These are phyloP conservation scores for Etheostoma spectabile DNA, from an alignment of 2,113 vertebrate species.

Conservation along the genomic window DNA sequence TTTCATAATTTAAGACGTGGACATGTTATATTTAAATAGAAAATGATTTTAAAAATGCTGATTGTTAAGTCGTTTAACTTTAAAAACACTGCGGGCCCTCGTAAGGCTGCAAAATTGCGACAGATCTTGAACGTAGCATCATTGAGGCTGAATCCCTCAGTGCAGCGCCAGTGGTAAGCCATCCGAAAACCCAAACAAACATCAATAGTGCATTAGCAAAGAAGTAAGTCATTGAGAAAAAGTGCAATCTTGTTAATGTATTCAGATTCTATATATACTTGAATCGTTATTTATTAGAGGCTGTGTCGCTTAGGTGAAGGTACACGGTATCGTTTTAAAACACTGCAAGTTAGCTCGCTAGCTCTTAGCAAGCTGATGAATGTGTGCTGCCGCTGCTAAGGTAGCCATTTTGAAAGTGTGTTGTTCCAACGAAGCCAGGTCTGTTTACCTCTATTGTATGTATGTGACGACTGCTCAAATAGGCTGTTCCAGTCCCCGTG, in stretches of 20 bases:
- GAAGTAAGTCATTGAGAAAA: slow-evolving; percentile 16
- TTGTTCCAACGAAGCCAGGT: slow-evolving; percentile 80
- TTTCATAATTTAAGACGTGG: rapidly evolving
- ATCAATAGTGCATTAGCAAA: slow-evolving; percentile 40
- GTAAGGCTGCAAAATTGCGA: slow-evolving; percentile 60
- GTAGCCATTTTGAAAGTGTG: slow-evolving; percentile 88
- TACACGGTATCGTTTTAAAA: slow-evolving; percentile 55
- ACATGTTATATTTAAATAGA: rapidly evolving
- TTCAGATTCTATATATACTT: neutral
- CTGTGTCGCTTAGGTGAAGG: slow-evolving; percentile 27
- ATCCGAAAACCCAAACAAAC: slow-evolving; percentile 84
- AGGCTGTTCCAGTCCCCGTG: neutral
- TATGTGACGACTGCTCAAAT: slow-evolving; percentile 52
- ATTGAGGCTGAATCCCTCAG: slow-evolving; percentile 66
- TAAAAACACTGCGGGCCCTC: slow-evolving; percentile 19
- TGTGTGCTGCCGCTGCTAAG: slow-evolving; percentile 82
- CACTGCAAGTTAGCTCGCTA: slow-evolving; percentile 76
- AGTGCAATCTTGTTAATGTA: neutral
- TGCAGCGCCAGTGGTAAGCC: slow-evolving; percentile 77
- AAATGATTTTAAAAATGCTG: neutral
- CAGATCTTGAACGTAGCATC: slow-evolving; percentile 64
- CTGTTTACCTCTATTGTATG: slow-evolving; percentile 77
- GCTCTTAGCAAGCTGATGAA: slow-evolving; percentile 78
- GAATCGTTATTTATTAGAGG: neutral
- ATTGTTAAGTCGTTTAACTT: neutral